Evolutionary conservation across 2,113 vertebrate species (phyloP).

Genomic region (Pholis gunnellus): DNA sequence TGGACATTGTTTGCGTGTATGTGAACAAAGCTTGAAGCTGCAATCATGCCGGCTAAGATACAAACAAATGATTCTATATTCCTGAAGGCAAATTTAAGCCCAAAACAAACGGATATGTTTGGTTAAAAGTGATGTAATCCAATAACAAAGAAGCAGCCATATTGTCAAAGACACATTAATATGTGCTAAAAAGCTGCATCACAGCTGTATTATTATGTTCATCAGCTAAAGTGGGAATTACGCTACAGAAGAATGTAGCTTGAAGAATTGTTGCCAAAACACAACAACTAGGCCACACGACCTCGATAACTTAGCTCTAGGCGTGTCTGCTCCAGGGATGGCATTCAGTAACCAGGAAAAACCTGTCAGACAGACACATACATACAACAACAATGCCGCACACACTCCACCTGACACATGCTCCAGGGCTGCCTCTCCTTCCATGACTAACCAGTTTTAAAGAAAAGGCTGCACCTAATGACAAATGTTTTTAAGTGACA

Average conservation of each 20-base stretch:
- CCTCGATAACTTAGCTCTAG: constrained; percentile 46
- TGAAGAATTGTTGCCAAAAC: constrained; percentile 54
- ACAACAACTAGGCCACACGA: constrained; percentile 32
- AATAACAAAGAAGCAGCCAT: neutral
- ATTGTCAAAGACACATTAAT: neutral
- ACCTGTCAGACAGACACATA: constrained; percentile 61
- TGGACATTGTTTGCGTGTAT: neutral
- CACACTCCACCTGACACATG: constrained; percentile 52
- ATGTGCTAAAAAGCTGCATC: neutral
- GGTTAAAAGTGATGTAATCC: neutral
- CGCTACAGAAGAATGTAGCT: constrained; percentile 16
- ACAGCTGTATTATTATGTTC: neutral
- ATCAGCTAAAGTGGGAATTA: constrained; percentile 12
- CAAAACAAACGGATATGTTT: neutral
- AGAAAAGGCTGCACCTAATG: neutral
- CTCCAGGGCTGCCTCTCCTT: constrained; percentile 27
- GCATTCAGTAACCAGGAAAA: constrained; percentile 78
- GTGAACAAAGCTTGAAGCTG: constrained; percentile 1
- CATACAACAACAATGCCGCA: constrained; percentile 20
- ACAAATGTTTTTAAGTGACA: constrained; percentile 35
- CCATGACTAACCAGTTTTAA: constrained; percentile 67
- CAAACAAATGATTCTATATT: neutral
- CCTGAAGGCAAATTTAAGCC: neutral
- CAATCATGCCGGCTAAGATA: neutral
- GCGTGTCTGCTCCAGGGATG: constrained; percentile 63